A percentile compares a stretch with the other conserved stretches of the same genome.
Evolutionary conservation across 2,888 invertebrate species (phyloP).

Genomic region (Bellardia bayeri): DNA sequence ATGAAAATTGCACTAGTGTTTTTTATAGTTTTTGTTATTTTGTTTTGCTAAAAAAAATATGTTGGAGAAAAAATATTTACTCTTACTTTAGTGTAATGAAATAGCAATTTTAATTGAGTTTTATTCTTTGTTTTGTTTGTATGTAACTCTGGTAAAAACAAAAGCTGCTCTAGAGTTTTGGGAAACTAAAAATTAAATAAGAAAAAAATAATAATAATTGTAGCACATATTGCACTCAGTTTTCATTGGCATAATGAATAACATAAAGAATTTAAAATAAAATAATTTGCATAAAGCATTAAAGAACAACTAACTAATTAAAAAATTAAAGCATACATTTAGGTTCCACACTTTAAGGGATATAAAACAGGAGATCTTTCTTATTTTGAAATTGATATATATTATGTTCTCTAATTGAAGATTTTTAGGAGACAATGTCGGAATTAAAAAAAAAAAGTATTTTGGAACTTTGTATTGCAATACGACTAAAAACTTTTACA

Average conservation of each 20-base stretch:
- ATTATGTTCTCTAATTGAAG: too few species aligned
- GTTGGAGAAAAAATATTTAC: conserved; percentile 59
- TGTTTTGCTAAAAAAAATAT: conserved; percentile 32
- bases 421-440: too few species aligned
- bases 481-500: too few species aligned
- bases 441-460: too few species aligned
- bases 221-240: not conserved
- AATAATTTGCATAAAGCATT: not conserved
- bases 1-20: conserved; percentile 44
- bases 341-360: not conserved
- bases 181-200: conserved; percentile 34
- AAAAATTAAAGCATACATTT: conserved; percentile 45
- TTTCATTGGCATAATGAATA: not conserved
- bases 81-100: conserved; percentile 63
- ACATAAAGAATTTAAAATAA: conserved; percentile 11
- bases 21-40: not conserved
- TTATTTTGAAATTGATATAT: too few species aligned
- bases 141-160: not conserved
- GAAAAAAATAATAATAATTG: not conserved
- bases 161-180: conserved; percentile 32
- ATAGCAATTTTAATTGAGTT: conserved; percentile 68
- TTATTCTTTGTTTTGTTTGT: conserved; percentile 13
- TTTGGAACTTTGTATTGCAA: too few species aligned
- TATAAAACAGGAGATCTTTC: too few species aligned
- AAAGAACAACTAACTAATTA: conserved; percentile 25